Base-by-base conservation (phyloP, 2,113 vertebrate genomes). In the Pungitius pungitius region DNA sequence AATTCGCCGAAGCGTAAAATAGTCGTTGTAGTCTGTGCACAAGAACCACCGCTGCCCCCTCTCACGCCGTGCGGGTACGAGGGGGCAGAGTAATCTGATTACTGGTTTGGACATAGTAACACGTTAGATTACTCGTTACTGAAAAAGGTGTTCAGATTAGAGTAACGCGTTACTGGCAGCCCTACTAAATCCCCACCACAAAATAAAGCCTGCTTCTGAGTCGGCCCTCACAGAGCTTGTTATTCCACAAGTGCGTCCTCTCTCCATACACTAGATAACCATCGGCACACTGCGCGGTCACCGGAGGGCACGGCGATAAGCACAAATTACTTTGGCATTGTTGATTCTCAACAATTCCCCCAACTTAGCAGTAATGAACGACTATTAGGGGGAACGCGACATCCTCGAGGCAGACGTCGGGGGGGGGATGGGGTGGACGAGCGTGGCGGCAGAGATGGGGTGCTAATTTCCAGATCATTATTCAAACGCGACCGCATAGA, bases 221-320 rank as follows among this genome's bases (percentile, higher is more conserved):
- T 30, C 55, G 40, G 56, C 58, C 51, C 37, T 70, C 70, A 54
- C 68, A 13, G 59, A 73, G 22, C 61, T 64, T 69, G 42, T 1
- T 40, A 24, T n/a, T 52, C 58, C 75, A 67, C 51, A 6, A 72
- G 57, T 74, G 73, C 65, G 49, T 58, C 72, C 49, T 75, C 51
- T 35, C 64, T 63, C 61, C 69, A 35, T 54, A 11, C 27, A 11
- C 65, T 65, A 2, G 81, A 89, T 85, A 85, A 61, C 69, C 63
- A 88, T 79, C 52, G 13, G 62, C 68, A 66, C 74, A 68, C 39
- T 4, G 52, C 27, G 2, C 33, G 27, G 82, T 80, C 88, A 82
- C 83, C 65, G 47, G 81, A 82, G 88, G 83, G 82, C 87, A 85
- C 3, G 45, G 63, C 14, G 78, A 89, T 85, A 88, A 87, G 73